Base-by-base conservation (phyloP, 92 coral and sea anemone genomes). In the Porites lobata region DNA sequence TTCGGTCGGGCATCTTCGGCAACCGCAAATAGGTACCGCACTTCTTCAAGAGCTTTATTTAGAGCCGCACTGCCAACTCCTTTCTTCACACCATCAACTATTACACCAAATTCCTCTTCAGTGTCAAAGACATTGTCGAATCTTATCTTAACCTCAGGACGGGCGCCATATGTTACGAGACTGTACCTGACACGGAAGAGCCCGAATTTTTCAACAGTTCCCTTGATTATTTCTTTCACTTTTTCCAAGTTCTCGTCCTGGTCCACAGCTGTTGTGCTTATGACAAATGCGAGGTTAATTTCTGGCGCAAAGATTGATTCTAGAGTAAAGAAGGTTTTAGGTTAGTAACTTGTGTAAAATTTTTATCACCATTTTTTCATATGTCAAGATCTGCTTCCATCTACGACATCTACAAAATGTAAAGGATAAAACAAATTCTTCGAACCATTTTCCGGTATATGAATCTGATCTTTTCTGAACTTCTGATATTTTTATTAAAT, bases 221-320 rank as follows among this genome's bases (percentile, higher is more conserved):
- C 70, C 87, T 87, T 93, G 66, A 91, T 78, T 58, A 91, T 86
- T 83, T 90, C 94, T 88, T 92, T 93, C 71, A 80, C 76, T 68
- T 85, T 85, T 7, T 78, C 85, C 20, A 95, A 92, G 81, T 90
- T 91, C 64, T 78, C 85, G 61, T 93, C 92, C 7, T 94, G 77
- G n/a, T 92, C 87, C 12, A 90, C 77, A 15, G 95, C 88, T 8
- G 95, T 90, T 10, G 95, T 92, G 59, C 98, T 93, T 72, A 96
- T 69, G 14, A 92, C 93, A 79, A 96, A 96, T 22, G 93, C 94
- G 75, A 96, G 71, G 86, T 96, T 98, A 61, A 93, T 69, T 43
- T 92, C 92, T 14, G 98, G 96, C 22, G 85, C 90, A 58, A 90
- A 87, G 15, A 94, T 87, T 38, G 86, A 78, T 56, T 91, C 98